Conservation (phyloP, 2,113 vertebrate species). For the Oncorhynchus masou region DNA sequence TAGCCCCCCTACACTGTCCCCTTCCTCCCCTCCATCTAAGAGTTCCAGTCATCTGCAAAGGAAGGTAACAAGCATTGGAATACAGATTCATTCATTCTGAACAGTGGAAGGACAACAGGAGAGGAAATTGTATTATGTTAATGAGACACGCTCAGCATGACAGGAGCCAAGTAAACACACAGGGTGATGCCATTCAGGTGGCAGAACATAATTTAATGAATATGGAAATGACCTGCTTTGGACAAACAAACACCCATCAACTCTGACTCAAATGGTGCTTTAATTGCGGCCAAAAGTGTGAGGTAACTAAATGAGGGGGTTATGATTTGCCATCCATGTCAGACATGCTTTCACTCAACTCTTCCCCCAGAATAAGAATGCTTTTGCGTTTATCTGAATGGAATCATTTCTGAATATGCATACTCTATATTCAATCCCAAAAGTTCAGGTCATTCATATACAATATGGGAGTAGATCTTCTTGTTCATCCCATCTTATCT, state of each 20-base stretch:
- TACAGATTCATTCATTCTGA: conserved; percentile 16
- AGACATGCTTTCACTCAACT: too few relatives aligned
- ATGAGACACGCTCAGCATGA: conserved; percentile 23
- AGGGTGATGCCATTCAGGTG: conserved; percentile 27
- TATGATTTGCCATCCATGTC: too few relatives aligned
- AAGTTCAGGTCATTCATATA: too few relatives aligned
- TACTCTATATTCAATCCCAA: too few relatives aligned
- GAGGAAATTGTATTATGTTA: conserved; percentile 19
- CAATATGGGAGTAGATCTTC: too few relatives aligned
- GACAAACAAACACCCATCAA: conserved; percentile 8
- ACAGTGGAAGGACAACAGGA: conserved; percentile 12
- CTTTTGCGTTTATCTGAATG: too few relatives aligned
- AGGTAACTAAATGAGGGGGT: not conserved
- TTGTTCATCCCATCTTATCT: too few relatives aligned
- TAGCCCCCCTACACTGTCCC: too few relatives aligned
- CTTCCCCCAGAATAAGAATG: too few relatives aligned
- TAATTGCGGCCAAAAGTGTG: too few relatives aligned
- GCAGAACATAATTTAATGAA: conserved; percentile 40
- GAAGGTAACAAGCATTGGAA: conserved; percentile 14
- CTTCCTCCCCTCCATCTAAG: not conserved
- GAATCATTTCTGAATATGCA: too few relatives aligned
- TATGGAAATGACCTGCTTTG: conserved; percentile 45
- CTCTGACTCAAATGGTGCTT: too few relatives aligned
- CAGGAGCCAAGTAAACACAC: conserved; percentile 26
- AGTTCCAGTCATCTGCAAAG: conserved; percentile 3